Evolutionary conservation across 2,113 vertebrate genomes (phyloP).

Genomic region (Pachycephala philippinensis): DNA sequence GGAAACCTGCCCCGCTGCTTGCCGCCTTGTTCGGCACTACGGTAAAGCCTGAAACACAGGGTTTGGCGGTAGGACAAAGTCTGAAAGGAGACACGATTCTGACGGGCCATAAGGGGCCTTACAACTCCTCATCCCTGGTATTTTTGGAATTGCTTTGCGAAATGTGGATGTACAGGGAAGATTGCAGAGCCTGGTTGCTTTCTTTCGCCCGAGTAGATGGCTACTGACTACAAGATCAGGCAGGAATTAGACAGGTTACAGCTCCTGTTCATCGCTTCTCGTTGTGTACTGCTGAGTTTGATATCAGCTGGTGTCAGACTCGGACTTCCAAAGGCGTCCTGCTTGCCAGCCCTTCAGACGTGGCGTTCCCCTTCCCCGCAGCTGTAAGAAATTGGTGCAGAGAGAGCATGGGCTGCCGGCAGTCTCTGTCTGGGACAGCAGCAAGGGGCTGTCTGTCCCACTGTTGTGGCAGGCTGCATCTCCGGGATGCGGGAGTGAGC

Average conservation of each 20-base stretch:
- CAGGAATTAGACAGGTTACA: neutral
- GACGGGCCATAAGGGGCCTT: neutral
- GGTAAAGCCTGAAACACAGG: neutral
- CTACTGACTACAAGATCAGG: neutral
- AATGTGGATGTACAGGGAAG: neutral
- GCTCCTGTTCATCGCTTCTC: neutral
- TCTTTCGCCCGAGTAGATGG: neutral
- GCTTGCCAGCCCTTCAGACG: neutral
- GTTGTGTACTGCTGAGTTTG: neutral
- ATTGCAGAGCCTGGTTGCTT: neutral
- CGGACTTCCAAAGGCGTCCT: accelerated
- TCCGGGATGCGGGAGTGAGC: neutral
- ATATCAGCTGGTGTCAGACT: neutral
- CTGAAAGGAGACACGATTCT: neutral
- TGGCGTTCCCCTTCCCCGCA: neutral
- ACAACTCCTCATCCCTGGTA: accelerated
- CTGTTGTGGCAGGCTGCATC: neutral
- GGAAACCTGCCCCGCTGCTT: neutral
- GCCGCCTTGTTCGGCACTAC: accelerated
- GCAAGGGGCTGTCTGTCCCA: accelerated
- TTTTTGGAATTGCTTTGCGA: neutral
- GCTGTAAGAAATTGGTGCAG: neutral
- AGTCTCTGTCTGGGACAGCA: neutral
- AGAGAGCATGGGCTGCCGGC: neutral
- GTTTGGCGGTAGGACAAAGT: neutral